Base-by-base conservation (phyloP, 2,797 vertebrate genomes). In the Chloroceryle inda region DNA sequence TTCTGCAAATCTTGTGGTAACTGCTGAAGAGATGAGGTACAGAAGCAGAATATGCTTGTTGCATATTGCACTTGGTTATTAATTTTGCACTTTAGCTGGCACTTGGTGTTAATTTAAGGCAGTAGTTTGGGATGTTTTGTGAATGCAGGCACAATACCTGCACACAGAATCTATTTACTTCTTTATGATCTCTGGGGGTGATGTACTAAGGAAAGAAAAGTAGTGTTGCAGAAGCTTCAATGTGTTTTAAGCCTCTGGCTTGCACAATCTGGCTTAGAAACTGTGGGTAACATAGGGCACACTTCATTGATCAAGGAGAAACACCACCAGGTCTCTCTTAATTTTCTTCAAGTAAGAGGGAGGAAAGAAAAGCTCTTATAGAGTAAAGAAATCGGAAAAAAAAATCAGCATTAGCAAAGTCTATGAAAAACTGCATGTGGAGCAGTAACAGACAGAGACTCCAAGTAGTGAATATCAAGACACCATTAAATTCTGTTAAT, bases 181-280 rank as follows among this genome's bases (percentile, higher is more conserved):
- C 73, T 33, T 6, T 38, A 5, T 56, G 23, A 45, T 94, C 79
- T 94, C 79, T 74, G 40, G 86, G 53, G 53, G 64, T 77, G 61
- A 88, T 62, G 61, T 6, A 17, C 15, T 47, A 93, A 96, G 94
- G 83, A 81, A 96, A 95, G 88, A 91, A 94, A 92, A 97, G 85
- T 35, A 12, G 19, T 68, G 47, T 27, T 95, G 64, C 69, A 87
- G 82, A 90, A 91, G 33, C 35, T 92, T 95, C 84, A 68, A 27
- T 49, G 31, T 88, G 37, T 23, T 91, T 92, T 77, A 87, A 95
- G 44, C 58, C 74, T 89, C 50, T 88, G 80, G 40, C n/a, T 95
- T 76, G 85, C 37, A 63, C 6, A 68, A 40, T 74, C 27, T 94
- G 85, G 89, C 82, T 80, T 37, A 87, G 79, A 93, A 96, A 71